Conservation (phyloP, 2,888 invertebrate genomes). For the Idaea biselata region DNA sequence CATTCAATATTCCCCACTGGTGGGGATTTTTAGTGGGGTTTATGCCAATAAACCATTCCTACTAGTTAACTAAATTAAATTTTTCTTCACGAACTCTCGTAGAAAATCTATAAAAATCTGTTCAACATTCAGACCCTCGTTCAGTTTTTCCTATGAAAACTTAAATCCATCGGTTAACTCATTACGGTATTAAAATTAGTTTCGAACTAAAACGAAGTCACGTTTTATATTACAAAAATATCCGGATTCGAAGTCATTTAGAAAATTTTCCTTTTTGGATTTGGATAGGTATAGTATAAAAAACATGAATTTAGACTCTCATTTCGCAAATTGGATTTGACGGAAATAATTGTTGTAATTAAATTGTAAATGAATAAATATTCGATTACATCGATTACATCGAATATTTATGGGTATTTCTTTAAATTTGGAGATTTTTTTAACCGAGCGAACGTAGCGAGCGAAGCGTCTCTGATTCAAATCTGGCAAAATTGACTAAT, state of each 20-base stretch:
- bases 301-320: conserved; percentile 29
- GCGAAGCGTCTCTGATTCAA: background rate
- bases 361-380: background rate
- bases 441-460: no score
- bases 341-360: conserved; percentile 3
- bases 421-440: background rate
- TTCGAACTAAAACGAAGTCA: conserved; percentile 44
- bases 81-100: background rate
- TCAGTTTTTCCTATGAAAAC: conserved; percentile 2
- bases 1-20: no score
- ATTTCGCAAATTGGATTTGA: conserved; percentile 30
- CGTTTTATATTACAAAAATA: conserved; percentile 50
- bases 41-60: no score
- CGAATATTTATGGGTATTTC: background rate
- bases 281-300: conserved; percentile 10
- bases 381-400: no score
- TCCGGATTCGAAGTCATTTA: conserved; percentile 25
- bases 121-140: background rate
- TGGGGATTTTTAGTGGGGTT: no score
- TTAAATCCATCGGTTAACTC: conserved; percentile 11
- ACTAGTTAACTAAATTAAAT: no score
- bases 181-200: conserved; percentile 35
- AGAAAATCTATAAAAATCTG: background rate
- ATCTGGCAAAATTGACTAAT: background rate
- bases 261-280: conserved; percentile 17